Evolutionary conservation across 2,113 vertebrate species (phyloP), one percentile per base, ranked within the genome.

Genomic region (Phyllostomus discolor): DNA sequence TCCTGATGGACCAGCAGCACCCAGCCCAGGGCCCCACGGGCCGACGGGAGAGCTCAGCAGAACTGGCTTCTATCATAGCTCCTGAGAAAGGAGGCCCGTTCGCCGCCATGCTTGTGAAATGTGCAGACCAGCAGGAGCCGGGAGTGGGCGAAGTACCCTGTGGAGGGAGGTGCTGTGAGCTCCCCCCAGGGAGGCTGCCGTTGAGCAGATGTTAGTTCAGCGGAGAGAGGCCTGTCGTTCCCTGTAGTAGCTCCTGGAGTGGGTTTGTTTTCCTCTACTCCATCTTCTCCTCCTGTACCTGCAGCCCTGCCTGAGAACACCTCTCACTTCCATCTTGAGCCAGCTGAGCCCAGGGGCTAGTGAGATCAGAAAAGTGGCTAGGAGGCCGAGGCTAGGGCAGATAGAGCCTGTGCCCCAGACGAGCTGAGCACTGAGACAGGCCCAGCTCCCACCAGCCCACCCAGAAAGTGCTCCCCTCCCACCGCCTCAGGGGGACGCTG

Each of bases 111-210:
- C 78, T 17, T 19, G 22, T 43, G 14, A 26, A 14, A 5, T 26
- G 7, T 9, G 70, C 5, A 1, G 69, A 19, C 22, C 38, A 43
- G 22, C 17, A 0, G 28, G 82, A 90, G 72, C 57, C 5, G 4
- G 26, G 50, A 41, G 59, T 50, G 35, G 31, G 20, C 0, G 1
- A 43, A 57, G 46, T 20, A 35, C 70, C 92, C 8, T 3, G 1
- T 12, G 17, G 0, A 35, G 6, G 5, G 67, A 33, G 48, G 64
- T 1, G 0, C 64, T n/a, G 1, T 28, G 43, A 41, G 31, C 43
- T 19, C 41, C 81, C 90, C 80, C 10, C 0, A 0, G 79, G 67
- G 79, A 83, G 54, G 48, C 95, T 66, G 70, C 54, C 3, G 48
- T 15, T 5, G 59, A 64, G 72, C 5, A 1, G 90, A 81, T 54